A percentile compares a stretch with the other conserved stretches of the same genome.
Conservation (phyloP, 2,797 vertebrate species). For the Coregonus suidteri region DNA sequence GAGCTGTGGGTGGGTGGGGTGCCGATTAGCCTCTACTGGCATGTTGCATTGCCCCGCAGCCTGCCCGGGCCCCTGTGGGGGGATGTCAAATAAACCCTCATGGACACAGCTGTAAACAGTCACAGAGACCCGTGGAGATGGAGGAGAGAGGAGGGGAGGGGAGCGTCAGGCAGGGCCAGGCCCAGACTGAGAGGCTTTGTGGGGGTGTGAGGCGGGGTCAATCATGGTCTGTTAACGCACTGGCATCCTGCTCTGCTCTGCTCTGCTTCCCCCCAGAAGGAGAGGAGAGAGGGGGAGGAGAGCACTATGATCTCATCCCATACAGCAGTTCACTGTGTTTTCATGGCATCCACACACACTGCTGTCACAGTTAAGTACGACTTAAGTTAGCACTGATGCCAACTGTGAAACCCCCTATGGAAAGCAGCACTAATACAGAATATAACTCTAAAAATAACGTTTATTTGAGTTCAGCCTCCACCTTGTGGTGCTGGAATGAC, state of each 20-base stretch:
- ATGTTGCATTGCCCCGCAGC: neutral
- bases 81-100: neutral
- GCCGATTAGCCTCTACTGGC: neutral
- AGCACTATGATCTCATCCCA: neutral
- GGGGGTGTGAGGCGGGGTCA: neutral
- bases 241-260: constrained; percentile 12
- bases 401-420: neutral
- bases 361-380: neutral
- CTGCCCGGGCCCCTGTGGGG: neutral
- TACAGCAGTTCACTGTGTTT: neutral
- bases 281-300: neutral
- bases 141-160: neutral
- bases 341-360: neutral
- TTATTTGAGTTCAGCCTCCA: too few species aligned
- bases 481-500: too few species aligned
- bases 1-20: constrained; percentile 1
- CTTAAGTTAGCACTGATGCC: neutral
- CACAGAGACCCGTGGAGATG: neutral
- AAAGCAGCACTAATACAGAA: neutral
- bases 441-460: neutral
- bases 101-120: neutral
- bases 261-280: neutral
- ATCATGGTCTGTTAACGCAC: constrained; percentile 13
- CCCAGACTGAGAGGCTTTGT: neutral
- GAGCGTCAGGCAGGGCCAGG: neutral